A percentile compares a stretch with the other conserved stretches of the same genome.
phyloP scores from a whole-genome alignment of 2,113 vertebrate genomes.

The Crotalus tigris region DNA sequence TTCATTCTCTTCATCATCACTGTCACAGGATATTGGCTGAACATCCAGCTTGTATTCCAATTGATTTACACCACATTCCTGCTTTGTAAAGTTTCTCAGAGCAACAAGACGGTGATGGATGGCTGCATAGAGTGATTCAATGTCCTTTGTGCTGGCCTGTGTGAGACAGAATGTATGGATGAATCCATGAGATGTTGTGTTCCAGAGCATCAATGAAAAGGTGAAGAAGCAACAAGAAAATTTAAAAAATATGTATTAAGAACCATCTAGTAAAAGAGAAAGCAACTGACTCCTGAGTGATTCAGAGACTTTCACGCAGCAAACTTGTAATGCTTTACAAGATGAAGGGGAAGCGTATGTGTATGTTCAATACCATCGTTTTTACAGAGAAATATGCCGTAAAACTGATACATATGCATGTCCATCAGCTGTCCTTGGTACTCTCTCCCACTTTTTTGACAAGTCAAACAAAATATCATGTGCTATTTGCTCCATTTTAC shows the following conservation, averaged over 20 bases:
- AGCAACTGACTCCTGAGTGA: background rate
- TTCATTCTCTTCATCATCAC: slow-evolving; percentile 68
- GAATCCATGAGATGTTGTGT: background rate
- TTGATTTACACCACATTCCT: slow-evolving; percentile 42
- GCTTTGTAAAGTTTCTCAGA: slow-evolving; percentile 58
- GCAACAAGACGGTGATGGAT: slow-evolving; percentile 82
- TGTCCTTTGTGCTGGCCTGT: slow-evolving; percentile 77
- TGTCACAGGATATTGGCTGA: slow-evolving; percentile 59
- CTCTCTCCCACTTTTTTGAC: background rate
- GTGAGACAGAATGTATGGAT: background rate
- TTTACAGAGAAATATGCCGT: background rate
- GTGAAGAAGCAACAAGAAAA: background rate
- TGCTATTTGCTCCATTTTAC: background rate
- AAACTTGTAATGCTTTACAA: background rate
- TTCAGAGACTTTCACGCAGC: background rate
- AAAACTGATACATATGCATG: background rate
- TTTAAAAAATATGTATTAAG: background rate
- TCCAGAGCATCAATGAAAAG: background rate
- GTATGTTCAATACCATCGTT: background rate
- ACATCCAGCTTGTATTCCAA: slow-evolving; percentile 49
- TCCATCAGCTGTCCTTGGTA: background rate
- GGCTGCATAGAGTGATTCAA: slow-evolving; percentile 69
- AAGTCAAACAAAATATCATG: background rate
- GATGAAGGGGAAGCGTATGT: background rate
- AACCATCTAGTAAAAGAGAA: background rate